A percentile compares a stretch with the other conserved stretches of the same genome.
These are phyloP conservation scores for Threskiornis aethiopicus DNA, from an alignment of 2,797 vertebrate species.

Conservation along the genomic window DNA sequence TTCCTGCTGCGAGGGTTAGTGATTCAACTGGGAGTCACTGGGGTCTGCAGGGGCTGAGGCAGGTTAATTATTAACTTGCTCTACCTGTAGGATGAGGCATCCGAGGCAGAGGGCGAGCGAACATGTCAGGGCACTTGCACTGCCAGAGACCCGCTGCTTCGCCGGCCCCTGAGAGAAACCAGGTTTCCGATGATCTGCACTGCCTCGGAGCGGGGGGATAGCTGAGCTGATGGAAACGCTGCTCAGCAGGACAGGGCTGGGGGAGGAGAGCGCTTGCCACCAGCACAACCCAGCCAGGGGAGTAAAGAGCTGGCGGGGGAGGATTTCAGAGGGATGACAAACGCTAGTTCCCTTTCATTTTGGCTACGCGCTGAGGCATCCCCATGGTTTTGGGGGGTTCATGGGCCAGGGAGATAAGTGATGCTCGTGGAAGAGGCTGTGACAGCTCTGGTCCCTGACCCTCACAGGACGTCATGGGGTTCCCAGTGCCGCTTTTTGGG, in stretches of 20 bases:
- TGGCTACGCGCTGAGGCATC: background rate
- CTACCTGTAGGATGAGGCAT: constrained; percentile 8
- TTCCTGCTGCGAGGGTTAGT: background rate
- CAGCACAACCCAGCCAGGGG: background rate
- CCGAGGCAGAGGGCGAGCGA: background rate
- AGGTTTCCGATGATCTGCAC: rapidly evolving
- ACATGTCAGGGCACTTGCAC: background rate
- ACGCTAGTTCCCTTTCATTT: rapidly evolving
- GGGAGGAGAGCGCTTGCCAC: background rate
- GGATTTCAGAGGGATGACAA: background rate
- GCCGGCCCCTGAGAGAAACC: background rate
- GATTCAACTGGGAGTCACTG: constrained; percentile 47
- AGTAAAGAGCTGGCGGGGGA: background rate
- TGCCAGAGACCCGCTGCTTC: background rate
- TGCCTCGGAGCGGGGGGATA: background rate
- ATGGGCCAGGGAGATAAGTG: background rate
- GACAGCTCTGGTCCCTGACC: background rate
- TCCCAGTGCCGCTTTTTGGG: background rate
- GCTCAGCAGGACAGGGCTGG: background rate
- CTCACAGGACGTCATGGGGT: background rate
- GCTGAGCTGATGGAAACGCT: background rate
- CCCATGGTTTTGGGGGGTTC: rapidly evolving
- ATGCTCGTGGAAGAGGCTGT: background rate
- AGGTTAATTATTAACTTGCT: constrained; percentile 29
- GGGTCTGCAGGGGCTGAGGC: constrained; percentile 1